Evolutionary conservation across 2,888 invertebrate genomes (phyloP).

Genomic region (Acheta domesticus): DNA sequence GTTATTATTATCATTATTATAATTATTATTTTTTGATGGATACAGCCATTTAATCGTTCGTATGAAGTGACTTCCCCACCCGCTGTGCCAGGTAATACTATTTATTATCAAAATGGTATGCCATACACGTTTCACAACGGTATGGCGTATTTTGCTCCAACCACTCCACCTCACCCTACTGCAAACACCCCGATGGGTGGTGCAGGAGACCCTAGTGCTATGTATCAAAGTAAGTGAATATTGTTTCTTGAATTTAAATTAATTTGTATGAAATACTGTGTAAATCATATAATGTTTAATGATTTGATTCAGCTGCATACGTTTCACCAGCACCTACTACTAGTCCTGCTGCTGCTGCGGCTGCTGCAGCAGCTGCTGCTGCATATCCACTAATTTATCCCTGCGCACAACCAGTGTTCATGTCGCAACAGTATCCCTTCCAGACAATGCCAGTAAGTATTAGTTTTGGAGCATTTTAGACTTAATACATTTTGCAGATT

Average conservation of each 20-base stretch:
- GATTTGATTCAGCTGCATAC: slow-evolving; percentile 30
- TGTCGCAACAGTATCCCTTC: slow-evolving; percentile 48
- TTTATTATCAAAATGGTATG: slow-evolving; percentile 53
- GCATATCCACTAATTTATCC: slow-evolving; percentile 45
- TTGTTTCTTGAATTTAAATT: background rate
- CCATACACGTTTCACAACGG: slow-evolving; percentile 51
- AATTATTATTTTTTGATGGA: slow-evolving; percentile 4
- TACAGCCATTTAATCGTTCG: slow-evolving; percentile 51
- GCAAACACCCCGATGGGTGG: slow-evolving; percentile 21
- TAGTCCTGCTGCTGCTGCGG: slow-evolving; percentile 33
- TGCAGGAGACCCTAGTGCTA: slow-evolving; percentile 26
- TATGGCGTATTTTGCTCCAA: slow-evolving; percentile 46
- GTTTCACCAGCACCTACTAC: slow-evolving; percentile 33
- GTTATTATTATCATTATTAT: too few relatives aligned
- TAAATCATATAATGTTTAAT: background rate
- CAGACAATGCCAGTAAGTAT: slow-evolving; percentile 48
- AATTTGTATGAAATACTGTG: background rate
- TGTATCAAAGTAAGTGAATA: slow-evolving; percentile 25
- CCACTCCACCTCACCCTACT: slow-evolving; percentile 24
- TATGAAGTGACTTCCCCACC: slow-evolving; percentile 55
- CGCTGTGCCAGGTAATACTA: slow-evolving; percentile 51
- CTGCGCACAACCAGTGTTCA: slow-evolving; percentile 47
- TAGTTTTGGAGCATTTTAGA: background rate
- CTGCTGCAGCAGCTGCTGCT: slow-evolving; percentile 19
- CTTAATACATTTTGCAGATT: background rate